Evolutionary conservation across 2,113 vertebrate genomes (phyloP), one percentile per base, ranked within the genome.

Genomic region (Odocoileus hemionus): DNA sequence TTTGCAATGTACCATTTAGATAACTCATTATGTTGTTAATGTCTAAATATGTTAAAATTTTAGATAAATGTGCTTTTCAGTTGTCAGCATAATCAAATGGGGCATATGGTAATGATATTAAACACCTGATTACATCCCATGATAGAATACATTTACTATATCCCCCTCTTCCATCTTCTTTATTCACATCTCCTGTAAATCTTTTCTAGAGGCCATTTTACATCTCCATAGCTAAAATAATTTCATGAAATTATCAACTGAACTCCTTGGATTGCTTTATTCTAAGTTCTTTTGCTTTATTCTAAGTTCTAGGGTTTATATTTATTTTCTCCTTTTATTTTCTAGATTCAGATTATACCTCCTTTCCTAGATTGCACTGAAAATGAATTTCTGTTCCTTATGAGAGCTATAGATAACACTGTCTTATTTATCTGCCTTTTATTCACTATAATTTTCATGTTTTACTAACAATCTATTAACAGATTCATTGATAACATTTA

Each of bases 11-110:
- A 79, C 45, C 43, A 94, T 90, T 97, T 67, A 97, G 93, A 83
- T 88, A 9, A 94, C 43, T 95, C 76, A 82, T 96, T 96, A 83
- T 93, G 94, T 95, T 86, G 45, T 89, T 96, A 86, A 57, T 88
- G 36, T 89, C 86, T 97, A 98, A 86, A 78, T 87, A 76, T n/a
- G 82, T 94, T 95, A 90, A 95, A 97, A 58, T 4, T 89, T 92
- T 89, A 93, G 55, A 96, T 92, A 60, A 97, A 96, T 60, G 4
- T 86, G 79, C 36, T 80, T 91, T 95, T 94, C 19, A 58, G 89
- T 79, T 93, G 45, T 97, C 91, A 94, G 57, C 54, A 45, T 82
- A 96, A 97, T 92, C 85, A 93, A 91, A 92, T 88, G n/a, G 85
- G 76, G 3, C 93, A 54, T 45, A 70, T 55, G 25, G 82, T 86